Evolutionary conservation across 1,140 invertebrate genomes (phyloP), one percentile per base, ranked within the genome.

Genomic region (Drosophila nasuta): DNA sequence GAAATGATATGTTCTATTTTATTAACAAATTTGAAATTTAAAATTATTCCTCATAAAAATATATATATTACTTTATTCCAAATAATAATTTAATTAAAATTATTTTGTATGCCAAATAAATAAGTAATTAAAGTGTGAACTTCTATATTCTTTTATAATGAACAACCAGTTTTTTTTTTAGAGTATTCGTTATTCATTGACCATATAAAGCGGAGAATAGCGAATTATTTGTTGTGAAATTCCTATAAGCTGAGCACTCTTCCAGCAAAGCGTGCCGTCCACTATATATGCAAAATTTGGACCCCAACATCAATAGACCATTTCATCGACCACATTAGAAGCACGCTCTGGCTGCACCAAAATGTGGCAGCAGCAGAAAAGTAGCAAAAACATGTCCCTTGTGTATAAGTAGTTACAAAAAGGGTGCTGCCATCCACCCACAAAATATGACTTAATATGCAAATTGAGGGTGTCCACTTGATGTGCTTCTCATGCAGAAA

Each of bases 401-500:
- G 49, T 48, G 64, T 62, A 56, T 65, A 60, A 35, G 38, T 30
- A 38, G 68, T 65, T 65, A 20, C 41, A 30, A 30, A 41, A 33
- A 51, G 51, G 41, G 8, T 38, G 35, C 28, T 8, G 10, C 30
- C 10, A 11, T 28, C 33, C 45, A 51, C 60, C 69, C 43, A 57
- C 52, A 48, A 20, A 35, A 63, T 25, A 65, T 58, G 59, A 64
- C 72, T 75, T 64, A 63, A 70, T 64, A 70, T 75, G 72, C 59
- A 75, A 75, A 75, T 75, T 69, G 71, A 28, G 57, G 41, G 48
- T 62, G 71, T 60, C 57, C 71, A 68, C 65, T 46, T 62, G 49
- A 49, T 56, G 65, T 45, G 56, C 49, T 35, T 10, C 46, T 17
- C 49, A 72, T 41, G 51, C 66, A 75, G 57, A 43, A 45, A 17